A percentile compares a stretch with the other conserved stretches of the same genome.
phyloP scores from a whole-genome alignment of 2,113 vertebrate genomes.

The Excalfactoria chinensis region DNA sequence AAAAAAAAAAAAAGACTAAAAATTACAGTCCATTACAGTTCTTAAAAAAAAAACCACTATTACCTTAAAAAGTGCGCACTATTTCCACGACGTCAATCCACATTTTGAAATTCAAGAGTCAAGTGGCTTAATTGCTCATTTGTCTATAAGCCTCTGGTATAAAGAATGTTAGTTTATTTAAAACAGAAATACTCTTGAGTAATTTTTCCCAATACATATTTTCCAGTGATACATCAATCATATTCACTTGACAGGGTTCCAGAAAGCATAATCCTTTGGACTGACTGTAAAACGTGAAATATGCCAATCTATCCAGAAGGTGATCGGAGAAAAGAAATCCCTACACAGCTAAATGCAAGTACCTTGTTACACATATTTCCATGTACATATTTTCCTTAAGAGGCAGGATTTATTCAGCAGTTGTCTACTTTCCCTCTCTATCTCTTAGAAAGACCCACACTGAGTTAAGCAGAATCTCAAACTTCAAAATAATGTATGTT shows the following conservation, averaged over 20 bases:
- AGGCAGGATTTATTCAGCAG: neutral
- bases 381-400: neutral
- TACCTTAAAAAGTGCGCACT: neutral
- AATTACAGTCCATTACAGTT: neutral
- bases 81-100: neutral
- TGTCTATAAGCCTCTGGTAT: neutral
- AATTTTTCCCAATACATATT: slow-evolving; percentile 32
- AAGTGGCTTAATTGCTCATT: neutral
- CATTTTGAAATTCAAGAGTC: neutral
- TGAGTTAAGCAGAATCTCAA: neutral
- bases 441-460: neutral
- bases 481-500: neutral
- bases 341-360: neutral
- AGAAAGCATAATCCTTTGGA: neutral
- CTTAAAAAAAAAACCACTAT: no score
- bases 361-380: neutral
- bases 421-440: neutral
- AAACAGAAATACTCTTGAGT: slow-evolving; percentile 16
- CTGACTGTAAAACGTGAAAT: neutral
- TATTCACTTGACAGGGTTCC: slow-evolving; percentile 11
- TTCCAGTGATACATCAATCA: slow-evolving; percentile 35
- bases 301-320: neutral
- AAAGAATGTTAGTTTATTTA: slow-evolving; percentile 21
- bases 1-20: neutral
- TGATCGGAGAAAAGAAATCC: neutral